Base-by-base conservation (phyloP, 1,140 invertebrate genomes). In the Aphelenchoides fujianensis region DNA sequence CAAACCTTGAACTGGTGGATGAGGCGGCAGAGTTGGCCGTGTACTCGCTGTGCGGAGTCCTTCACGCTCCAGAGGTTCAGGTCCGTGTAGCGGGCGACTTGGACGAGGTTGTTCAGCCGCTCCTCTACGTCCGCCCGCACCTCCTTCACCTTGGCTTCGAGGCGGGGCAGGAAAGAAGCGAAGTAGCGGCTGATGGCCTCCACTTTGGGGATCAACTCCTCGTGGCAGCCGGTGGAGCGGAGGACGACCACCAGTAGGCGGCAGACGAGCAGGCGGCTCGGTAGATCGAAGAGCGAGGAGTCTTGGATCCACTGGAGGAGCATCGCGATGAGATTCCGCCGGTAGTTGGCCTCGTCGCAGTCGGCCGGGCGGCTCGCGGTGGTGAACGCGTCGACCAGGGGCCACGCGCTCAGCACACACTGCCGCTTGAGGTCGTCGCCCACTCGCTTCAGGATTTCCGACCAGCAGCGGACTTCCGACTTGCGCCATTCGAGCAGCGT, bases 11-110 rank as follows among this genome's bases (percentile, higher is more conserved):
- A 83, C 35, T 61, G 64, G 36, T 77, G 72, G 54, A 85, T 73
- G 27, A 84, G 74, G 19, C 75, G 67, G 67, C 77, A 80, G 12
- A 85, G 36, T 48, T 85, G 81, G 28, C 63, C 61, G 69, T 82
- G 82, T 16, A 74, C 83, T 37, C 79, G 75, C 27, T 76, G 61
- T 1, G 76, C 70, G 1, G 74, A 76, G 74, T 91, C 90, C 75
- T 92, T 93, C 5, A 98, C 89, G n/a, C 92, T 89, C 89, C 92
- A 96, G 83, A 95, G 95, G 81, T 91, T 96, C 0, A 94, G 89
- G 81, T 98, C 94, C 82, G 92, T 94, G 91, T 94, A 98, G 35
- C 92, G 88, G n/a, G 91, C 91, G 53, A 98, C 96, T 84, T 97
- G 96, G 0, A 97, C 91, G 84, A 93, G 94, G 72, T 95, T 92